Evolutionary conservation across 2,888 invertebrate genomes (phyloP).

Genomic region (Plagodis dolabraria): DNA sequence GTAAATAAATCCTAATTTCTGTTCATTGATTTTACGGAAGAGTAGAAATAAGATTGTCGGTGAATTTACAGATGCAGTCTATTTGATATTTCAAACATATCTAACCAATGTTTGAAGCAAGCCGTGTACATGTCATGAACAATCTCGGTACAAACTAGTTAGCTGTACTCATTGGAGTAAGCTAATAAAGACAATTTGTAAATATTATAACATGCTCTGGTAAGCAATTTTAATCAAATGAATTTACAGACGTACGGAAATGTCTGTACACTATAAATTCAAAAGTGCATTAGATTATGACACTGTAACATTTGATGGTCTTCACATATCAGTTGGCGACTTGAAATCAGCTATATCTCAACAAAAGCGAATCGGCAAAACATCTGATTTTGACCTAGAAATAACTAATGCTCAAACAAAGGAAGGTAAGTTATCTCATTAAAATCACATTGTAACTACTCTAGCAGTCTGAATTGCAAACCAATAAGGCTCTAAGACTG

Average conservation of each 20-base stretch:
- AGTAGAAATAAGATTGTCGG: too few relatives aligned
- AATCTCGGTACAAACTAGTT: too few relatives aligned
- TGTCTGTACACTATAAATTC: constrained; percentile 99
- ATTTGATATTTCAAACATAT: too few relatives aligned
- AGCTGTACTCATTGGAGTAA: too few relatives aligned
- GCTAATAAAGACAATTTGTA: neutral
- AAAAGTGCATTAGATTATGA: constrained; percentile 98
- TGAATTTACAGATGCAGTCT: too few relatives aligned
- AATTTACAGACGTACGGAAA: constrained; percentile 64
- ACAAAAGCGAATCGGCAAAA: constrained; percentile 97
- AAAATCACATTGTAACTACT: too few relatives aligned
- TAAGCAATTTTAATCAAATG: constrained; percentile 28
- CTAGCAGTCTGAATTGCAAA: too few relatives aligned
- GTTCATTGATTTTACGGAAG: too few relatives aligned
- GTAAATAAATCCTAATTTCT: too few relatives aligned
- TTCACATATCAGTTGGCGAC: constrained; percentile 97
- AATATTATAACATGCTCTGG: neutral
- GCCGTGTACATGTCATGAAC: too few relatives aligned
- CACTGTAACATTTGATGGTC: constrained; percentile 98
- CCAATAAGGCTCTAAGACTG: too few relatives aligned
- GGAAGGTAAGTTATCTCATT: constrained; percentile 88
- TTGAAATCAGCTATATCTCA: constrained; percentile 97
- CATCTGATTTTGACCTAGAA: constrained; percentile 97
- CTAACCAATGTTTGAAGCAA: too few relatives aligned
- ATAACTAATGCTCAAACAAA: constrained; percentile 98